Evolutionary conservation across 1,140 invertebrate species (phyloP).

Genomic region (Drosophila repletoides): DNA sequence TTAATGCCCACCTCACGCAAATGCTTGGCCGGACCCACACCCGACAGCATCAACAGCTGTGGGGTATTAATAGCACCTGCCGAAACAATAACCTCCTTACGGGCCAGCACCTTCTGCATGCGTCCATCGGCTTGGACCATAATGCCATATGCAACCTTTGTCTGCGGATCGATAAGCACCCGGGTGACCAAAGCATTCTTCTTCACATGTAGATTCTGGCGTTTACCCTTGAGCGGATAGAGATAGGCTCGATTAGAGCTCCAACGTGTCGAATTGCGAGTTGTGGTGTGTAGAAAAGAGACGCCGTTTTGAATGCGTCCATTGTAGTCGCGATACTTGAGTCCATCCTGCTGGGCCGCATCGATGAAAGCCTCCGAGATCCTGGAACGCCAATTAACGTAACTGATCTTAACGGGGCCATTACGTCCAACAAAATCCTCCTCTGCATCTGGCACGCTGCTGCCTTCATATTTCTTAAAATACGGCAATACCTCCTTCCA

Average conservation of each 20-base stretch:
- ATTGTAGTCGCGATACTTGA: conserved; percentile 89
- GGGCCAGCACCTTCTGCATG: conserved; percentile 85
- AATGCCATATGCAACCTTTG: conserved; percentile 86
- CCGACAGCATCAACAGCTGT: conserved; percentile 91
- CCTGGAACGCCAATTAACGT: conserved; percentile 85
- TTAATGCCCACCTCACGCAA: conserved; percentile 85
- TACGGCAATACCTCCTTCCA: conserved; percentile 92
- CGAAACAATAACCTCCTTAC: conserved; percentile 90
- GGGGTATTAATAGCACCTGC: conserved; percentile 90
- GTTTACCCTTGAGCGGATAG: conserved; percentile 84
- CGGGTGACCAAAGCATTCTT: conserved; percentile 87
- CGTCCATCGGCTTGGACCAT: conserved; percentile 84
- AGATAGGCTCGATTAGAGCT: conserved; percentile 90
- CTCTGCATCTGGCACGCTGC: conserved; percentile 84
- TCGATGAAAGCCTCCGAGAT: conserved; percentile 87
- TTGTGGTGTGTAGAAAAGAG: conserved; percentile 86
- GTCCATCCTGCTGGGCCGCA: conserved; percentile 86
- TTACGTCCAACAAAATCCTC: conserved; percentile 84
- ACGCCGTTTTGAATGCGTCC: conserved; percentile 86
- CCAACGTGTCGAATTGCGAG: conserved; percentile 88
- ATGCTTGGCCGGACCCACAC: conserved; percentile 89
- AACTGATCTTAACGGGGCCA: conserved; percentile 84
- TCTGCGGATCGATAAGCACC: conserved; percentile 88
- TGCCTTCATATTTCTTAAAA: conserved; percentile 91
- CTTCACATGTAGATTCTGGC: conserved; percentile 87